phyloP scores from a whole-genome alignment of 2,888 invertebrate genomes.

The Heliothis peltigera region DNA sequence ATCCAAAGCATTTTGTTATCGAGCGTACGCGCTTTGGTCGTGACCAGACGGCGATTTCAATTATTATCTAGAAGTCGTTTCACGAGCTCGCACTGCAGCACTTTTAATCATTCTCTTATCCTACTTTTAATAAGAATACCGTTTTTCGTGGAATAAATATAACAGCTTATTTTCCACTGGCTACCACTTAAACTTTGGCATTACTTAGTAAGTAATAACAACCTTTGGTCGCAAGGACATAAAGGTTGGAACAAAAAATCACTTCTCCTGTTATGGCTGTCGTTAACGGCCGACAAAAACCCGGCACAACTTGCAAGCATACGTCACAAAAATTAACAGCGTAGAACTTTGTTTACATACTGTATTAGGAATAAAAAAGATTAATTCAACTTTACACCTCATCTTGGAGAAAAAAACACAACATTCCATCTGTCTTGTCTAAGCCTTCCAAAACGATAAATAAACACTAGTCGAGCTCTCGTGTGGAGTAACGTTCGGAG shows the following conservation, averaged over 20 bases:
- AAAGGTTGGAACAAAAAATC: constrained; percentile 48
- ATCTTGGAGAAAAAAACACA: constrained; percentile 83
- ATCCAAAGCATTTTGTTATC: constrained; percentile 58
- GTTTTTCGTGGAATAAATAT: constrained; percentile 66
- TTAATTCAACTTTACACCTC: constrained; percentile 83
- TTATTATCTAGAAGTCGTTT: constrained; percentile 88
- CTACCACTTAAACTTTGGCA: constrained; percentile 28
- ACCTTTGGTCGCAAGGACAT: constrained; percentile 32
- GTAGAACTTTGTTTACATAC: constrained; percentile 75
- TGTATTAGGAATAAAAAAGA: constrained; percentile 77
- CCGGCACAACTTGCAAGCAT: constrained; percentile 44
- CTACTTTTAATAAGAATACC: constrained; percentile 76
- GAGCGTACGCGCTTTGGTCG: constrained; percentile 81
- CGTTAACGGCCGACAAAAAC: constrained; percentile 58
- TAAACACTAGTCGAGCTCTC: constrained; percentile 86
- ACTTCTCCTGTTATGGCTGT: constrained; percentile 46
- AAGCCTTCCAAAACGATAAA: constrained; percentile 89
- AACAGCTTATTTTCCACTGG: constrained; percentile 53
- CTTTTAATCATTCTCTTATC: constrained; percentile 84
- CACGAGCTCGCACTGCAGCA: constrained; percentile 78
- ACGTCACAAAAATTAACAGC: constrained; percentile 70
- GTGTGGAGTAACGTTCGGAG: constrained; percentile 75
- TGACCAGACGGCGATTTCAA: constrained; percentile 89
- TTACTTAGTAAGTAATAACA: constrained; percentile 47
- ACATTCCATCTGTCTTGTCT: constrained; percentile 88